These are phyloP conservation scores for Siderastrea siderea DNA, from an alignment of 92 coral and sea anemone species.

Conservation along the genomic window DNA sequence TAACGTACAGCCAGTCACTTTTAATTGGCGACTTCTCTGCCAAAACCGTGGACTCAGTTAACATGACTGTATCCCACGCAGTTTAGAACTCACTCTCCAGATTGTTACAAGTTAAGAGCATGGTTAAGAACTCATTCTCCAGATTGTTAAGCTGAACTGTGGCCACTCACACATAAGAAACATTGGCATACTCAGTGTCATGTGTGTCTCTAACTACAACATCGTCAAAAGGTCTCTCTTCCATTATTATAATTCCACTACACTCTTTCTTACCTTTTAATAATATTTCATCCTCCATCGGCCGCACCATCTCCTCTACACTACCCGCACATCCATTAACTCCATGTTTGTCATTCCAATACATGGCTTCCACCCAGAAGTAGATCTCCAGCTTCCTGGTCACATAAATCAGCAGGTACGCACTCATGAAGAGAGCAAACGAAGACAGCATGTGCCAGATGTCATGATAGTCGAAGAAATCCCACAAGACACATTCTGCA, in stretches of 20 bases:
- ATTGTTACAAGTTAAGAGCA: background rate
- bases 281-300: background rate
- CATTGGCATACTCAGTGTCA: constrained; percentile 22
- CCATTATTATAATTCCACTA: background rate
- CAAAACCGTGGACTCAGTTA: no score
- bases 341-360: constrained; percentile 46
- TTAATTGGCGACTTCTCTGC: no score
- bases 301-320: background rate
- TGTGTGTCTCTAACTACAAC: background rate
- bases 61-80: no score
- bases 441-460: constrained; percentile 99
- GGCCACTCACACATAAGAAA: constrained; percentile 35
- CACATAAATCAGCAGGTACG: constrained; percentile 87
- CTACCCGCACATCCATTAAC: background rate
- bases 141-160: background rate
- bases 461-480: constrained; percentile 98
- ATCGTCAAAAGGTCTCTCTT: constrained; percentile 4
- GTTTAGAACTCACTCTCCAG: background rate
- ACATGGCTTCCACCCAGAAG: constrained; percentile 72
- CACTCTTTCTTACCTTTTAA: constrained; percentile 20
- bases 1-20: no score
- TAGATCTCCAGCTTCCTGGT: constrained; percentile 79
- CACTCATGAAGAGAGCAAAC: constrained; percentile 91
- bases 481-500: constrained; percentile 91
- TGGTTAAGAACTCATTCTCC: background rate